Evolutionary conservation across 2,113 vertebrate genomes (phyloP), one percentile per base, ranked within the genome.

Genomic region (Hipposideros armiger): DNA sequence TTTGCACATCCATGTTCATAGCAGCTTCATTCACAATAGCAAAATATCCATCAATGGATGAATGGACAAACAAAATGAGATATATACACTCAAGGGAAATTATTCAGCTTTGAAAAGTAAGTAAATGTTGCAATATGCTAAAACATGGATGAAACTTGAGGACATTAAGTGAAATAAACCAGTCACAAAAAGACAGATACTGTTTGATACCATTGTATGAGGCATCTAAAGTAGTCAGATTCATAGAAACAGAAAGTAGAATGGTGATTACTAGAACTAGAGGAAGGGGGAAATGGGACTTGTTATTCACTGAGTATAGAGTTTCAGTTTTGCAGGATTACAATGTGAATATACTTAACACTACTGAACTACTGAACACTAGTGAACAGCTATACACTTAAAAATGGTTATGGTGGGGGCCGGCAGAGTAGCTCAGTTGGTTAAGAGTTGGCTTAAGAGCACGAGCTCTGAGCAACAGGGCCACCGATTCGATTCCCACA

Each of bases 241-340:
- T 73, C 47, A 91, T 24, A 87, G 64, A 87, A 72, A 50, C 56
- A 73, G 45, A 80, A 87, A 91, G 56, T 47, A 56, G 74, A 73
- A 73, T 81, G 45, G 36, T 47, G 22, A 87, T 26, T 66, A 81
- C 36, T 74, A 30, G 56, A 36, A 42, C 4, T 17, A 62, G 28
- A 52, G 52, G 28, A 10, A 77, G 62, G 40, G 11, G 7, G 62
- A 60, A 83, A 69, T 62, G 50, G 42, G 20, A 17, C 0, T 52
- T 69, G 16, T 45, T 70, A 42, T 60, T 72, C 36, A 87, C 30
- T 67, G n/a, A 9, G 30, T 47, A n/a, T 74, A 88, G 56, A 30
- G 67, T 87, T 80, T 93, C 58, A 32, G 17, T 64, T 91, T 73
- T 52, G 11, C 64, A 87, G 76, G 77, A 93, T 80, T 28, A 26